Percentiles rank a stretch among this genome's conserved stretches.
These are phyloP conservation scores for Diploptera punctata DNA, from an alignment of 2,888 invertebrate species.

Conservation along the genomic window DNA sequence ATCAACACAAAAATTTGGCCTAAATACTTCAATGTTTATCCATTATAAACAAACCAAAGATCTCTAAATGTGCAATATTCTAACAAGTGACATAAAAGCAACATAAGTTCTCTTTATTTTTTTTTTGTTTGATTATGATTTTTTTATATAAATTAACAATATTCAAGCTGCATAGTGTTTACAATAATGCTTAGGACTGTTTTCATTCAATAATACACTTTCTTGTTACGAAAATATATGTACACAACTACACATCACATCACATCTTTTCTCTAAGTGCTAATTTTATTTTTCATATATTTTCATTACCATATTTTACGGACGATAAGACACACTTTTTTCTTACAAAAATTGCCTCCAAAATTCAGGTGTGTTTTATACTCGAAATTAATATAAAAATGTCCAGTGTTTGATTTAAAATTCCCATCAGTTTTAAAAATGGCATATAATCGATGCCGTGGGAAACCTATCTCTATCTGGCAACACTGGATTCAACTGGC, in stretches of 20 bases:
- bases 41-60: conserved; percentile 17
- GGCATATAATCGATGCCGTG: no score
- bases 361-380: no score
- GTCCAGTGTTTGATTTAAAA: no score
- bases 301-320: background rate
- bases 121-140: background rate
- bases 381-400: no score
- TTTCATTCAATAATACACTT: background rate
- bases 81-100: conserved; percentile 38
- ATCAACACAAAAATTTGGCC: conserved; percentile 24
- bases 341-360: no score
- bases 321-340: no score
- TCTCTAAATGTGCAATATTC: conserved; percentile 33
- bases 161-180: conserved; percentile 13
- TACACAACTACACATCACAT: conserved; percentile 27
- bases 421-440: no score
- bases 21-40: conserved; percentile 21
- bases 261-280: background rate
- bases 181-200: conserved; percentile 7
- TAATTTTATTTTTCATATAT: background rate
- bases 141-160: conserved; percentile 23
- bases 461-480: no score
- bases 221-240: conserved; percentile 25
- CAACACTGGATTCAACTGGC: no score
- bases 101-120: conserved; percentile 6